phyloP scores from a whole-genome alignment of 2,888 invertebrate species.

The Onthophagus sagittarius region DNA sequence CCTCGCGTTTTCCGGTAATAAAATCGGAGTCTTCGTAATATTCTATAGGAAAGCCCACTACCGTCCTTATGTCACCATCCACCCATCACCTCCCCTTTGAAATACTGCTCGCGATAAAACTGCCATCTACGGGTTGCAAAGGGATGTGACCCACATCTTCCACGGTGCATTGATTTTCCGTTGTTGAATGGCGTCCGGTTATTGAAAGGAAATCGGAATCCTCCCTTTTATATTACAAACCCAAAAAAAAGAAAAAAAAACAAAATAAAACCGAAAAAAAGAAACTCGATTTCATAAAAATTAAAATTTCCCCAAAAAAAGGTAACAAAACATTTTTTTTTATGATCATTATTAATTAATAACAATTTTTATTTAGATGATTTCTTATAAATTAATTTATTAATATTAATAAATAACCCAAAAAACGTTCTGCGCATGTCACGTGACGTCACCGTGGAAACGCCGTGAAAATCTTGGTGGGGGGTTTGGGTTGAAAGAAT shows the following conservation, averaged over 20 bases:
- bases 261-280: neutral
- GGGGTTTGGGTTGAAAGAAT: neutral
- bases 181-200: neutral
- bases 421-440: no score
- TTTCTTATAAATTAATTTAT: no score
- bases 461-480: no score
- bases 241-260: neutral
- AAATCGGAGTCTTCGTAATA: neutral
- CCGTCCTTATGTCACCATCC: neutral
- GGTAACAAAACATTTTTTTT: no score
- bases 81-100: neutral
- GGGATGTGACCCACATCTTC: neutral
- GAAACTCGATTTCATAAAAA: neutral
- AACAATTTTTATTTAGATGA: no score
- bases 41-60: neutral
- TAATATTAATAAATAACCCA: no score
- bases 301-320: no score
- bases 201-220: neutral
- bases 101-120: neutral
- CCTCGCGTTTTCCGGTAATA: neutral
- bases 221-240: neutral
- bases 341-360: no score
- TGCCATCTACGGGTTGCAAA: neutral
- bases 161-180: neutral
- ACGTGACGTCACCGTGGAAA: no score